Evolutionary conservation across 2,888 invertebrate genomes (phyloP), one percentile per base, ranked within the genome.

Genomic region (Drosophila conformis): DNA sequence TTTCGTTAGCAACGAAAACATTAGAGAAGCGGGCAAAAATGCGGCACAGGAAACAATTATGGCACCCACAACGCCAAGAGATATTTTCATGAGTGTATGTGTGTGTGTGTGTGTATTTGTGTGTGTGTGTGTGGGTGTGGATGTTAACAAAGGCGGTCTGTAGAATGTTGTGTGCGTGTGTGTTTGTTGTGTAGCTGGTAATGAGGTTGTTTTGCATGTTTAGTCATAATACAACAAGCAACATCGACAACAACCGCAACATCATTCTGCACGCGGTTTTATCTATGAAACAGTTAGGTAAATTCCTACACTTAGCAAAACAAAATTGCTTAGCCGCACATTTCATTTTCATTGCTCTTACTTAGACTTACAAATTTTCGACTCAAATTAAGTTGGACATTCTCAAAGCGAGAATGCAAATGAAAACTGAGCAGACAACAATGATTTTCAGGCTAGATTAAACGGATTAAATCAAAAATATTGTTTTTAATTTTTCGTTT

Each of bases 201-300:
- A 85, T 86, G 89, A 86, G 89, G 79, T 86, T 89, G 89, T 86
- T 86, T 88, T 83, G 83, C 89, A 80, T 85, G 84, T 83, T 83
- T 68, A 78, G 73, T 69, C 73, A 80, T 86, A 86, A 83, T 76
- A 79, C 88, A 65, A 71, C 49, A 36, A 25, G 74, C 85, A 67
- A 73, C 53, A 53, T 25, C 54, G 25, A 54, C 11, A 36, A 13
- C 18, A 25, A 53, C 21, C 46, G 21, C 46, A 53, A 15, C 25
- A n/a, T 27, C 18, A 66, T 67, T 78, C 42, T 68, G 58, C 48
- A 59, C 63, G 56, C 38, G 57, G 57, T 64, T 76, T 86, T 83
- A 83, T 83, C 80, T 82, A 73, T 71, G 53, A 71, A 76, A 75
- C 58, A 70, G 62, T 75, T 86, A 69, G 57, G 18, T 6, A n/a